A percentile compares a stretch with the other conserved stretches of the same genome.
Conservation (phyloP, 2,888 invertebrate species). For the Drosophila monieri region DNA sequence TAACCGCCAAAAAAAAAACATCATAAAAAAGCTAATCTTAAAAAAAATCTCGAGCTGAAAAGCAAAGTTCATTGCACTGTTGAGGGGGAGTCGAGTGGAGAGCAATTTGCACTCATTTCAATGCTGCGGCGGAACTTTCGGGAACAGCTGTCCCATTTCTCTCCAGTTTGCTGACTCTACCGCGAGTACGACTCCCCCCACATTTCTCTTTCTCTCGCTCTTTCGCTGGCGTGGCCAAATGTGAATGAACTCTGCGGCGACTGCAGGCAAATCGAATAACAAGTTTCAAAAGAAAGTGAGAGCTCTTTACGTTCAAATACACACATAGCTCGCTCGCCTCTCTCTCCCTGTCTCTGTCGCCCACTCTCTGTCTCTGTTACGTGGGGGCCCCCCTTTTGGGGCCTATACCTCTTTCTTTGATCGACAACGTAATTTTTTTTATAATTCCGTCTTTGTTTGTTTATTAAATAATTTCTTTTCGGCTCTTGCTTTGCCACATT, state of each 20-base stretch:
- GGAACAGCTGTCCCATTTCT: conserved; percentile 72
- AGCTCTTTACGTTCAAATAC: conserved; percentile 69
- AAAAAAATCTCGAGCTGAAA: conserved; percentile 7
- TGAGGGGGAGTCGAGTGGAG: conserved; percentile 14
- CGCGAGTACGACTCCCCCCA: conserved; percentile 29
- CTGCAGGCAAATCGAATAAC: conserved; percentile 77
- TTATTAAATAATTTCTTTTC: conserved; percentile 57
- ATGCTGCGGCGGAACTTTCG: conserved; percentile 70
- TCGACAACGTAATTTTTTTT: conserved; percentile 34
- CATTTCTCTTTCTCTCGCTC: conserved; percentile 21
- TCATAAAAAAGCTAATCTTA: neutral
- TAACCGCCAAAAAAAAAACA: neutral
- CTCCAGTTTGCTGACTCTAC: conserved; percentile 43
- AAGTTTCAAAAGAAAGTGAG: conserved; percentile 84
- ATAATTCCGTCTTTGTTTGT: conserved; percentile 48
- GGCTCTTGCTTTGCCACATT: conserved; percentile 38
- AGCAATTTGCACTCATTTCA: conserved; percentile 74
- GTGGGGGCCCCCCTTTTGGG: neutral
- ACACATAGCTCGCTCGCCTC: conserved; percentile 31
- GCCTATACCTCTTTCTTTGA: conserved; percentile 18
- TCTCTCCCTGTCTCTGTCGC: conserved; percentile 5
- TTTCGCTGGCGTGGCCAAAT: conserved; percentile 60
- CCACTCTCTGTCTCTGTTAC: neutral
- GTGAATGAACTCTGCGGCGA: conserved; percentile 77
- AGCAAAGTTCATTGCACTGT: conserved; percentile 69